A percentile compares a stretch with the other conserved stretches of the same genome.
Evolutionary conservation across 2,888 invertebrate species (phyloP).

Genomic region (Cylindroiulus punctatus): DNA sequence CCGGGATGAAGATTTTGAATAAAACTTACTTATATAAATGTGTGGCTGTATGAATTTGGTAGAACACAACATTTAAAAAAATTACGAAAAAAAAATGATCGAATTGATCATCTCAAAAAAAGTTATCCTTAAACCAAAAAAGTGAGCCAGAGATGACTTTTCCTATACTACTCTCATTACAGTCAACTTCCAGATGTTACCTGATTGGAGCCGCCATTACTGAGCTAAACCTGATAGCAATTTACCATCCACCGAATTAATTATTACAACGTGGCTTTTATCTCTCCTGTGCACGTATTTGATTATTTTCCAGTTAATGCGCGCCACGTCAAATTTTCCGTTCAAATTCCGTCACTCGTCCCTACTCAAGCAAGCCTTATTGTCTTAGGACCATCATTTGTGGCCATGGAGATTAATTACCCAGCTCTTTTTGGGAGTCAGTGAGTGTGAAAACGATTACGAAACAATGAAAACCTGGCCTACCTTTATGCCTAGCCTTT

Average conservation of each 20-base stretch:
- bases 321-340: neutral
- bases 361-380: neutral
- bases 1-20: no score
- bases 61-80: no score
- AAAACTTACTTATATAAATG: no score
- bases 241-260: neutral
- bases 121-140: no score
- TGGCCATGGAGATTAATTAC: neutral
- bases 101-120: no score
- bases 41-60: no score
- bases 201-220: neutral
- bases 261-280: neutral
- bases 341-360: neutral
- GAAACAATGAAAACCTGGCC: neutral
- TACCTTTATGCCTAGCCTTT: no score
- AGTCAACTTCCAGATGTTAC: slow-evolving; percentile 7
- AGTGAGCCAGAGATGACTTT: no score
- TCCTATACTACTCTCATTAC: no score
- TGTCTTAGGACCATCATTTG: neutral
- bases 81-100: no score
- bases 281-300: neutral
- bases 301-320: neutral
- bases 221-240: neutral
- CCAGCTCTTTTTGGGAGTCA: neutral
- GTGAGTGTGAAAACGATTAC: slow-evolving; percentile 47